phyloP scores from a whole-genome alignment of 2,888 invertebrate species.

The Microchrysa polita region DNA sequence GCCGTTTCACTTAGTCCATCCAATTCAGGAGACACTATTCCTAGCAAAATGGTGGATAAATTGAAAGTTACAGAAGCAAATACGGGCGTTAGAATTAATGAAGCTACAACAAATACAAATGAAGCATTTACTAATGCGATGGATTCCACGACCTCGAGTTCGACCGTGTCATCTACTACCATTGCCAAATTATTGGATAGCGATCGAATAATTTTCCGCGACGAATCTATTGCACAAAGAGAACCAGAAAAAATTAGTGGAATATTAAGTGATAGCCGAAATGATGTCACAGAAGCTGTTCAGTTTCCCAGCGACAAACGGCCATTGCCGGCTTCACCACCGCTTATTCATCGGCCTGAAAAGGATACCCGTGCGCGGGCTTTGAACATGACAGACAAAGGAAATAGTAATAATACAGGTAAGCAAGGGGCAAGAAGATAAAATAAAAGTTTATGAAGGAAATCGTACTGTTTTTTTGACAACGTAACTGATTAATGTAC shows the following conservation, averaged over 20 bases:
- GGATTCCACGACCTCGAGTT: slow-evolving; percentile 22
- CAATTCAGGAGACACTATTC: slow-evolving; percentile 6
- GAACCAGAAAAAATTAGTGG: not conserved
- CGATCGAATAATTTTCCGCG: slow-evolving; percentile 24
- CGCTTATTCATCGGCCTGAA: slow-evolving; percentile 24
- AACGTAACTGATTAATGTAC: too few relatives aligned
- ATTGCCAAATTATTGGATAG: not conserved
- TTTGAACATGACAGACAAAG: slow-evolving; percentile 46
- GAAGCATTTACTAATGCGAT: not conserved
- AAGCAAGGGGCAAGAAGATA: not conserved
- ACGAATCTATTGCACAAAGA: not conserved
- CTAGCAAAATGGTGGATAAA: slow-evolving; percentile 13
- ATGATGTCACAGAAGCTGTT: slow-evolving; percentile 2
- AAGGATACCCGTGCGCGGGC: slow-evolving; percentile 46
- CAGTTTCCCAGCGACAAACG: not conserved
- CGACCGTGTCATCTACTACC: not conserved
- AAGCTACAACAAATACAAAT: slow-evolving; percentile 1
- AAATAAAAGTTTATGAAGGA: too few relatives aligned
- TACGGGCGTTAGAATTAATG: not conserved
- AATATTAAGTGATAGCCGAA: not conserved
- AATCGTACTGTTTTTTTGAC: too few relatives aligned
- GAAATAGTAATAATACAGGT: slow-evolving; percentile 11
- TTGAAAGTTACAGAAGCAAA: not conserved
- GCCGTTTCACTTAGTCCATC: slow-evolving; percentile 33
- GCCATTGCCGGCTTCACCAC: slow-evolving; percentile 14